Conservation (phyloP, 2,113 vertebrate genomes). For the Microcebus jonahi region DNA sequence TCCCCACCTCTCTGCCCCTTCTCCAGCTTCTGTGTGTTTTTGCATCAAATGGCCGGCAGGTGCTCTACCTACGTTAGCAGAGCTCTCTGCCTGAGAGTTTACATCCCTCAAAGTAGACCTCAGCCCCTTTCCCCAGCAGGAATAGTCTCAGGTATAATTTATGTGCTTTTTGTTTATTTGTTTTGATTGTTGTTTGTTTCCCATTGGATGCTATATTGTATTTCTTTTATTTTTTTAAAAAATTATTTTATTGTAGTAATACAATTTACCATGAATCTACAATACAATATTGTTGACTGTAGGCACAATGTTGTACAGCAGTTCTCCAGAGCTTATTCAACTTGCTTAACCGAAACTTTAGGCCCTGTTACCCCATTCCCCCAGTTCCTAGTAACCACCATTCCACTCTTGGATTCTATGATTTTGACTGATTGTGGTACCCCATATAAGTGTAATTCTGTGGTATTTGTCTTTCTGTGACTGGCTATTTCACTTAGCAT, state of each 20-base stretch:
- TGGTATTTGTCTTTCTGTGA: background rate
- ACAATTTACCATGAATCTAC: no score
- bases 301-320: background rate
- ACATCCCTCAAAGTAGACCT: background rate
- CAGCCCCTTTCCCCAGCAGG: background rate
- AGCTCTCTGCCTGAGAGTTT: background rate
- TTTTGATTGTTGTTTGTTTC: background rate
- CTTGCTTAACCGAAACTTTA: background rate
- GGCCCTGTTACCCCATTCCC: no score
- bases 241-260: background rate
- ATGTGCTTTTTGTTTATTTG: background rate
- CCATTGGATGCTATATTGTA: background rate
- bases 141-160: background rate
- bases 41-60: background rate
- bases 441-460: background rate
- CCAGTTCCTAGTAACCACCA: background rate
- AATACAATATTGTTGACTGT: background rate
- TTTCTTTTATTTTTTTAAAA: background rate
- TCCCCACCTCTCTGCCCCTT: background rate
- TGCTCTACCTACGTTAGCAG: background rate
- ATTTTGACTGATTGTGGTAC: background rate
- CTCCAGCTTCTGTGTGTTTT: background rate
- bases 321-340: background rate
- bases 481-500: background rate
- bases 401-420: background rate